Evolutionary conservation across 2,888 invertebrate species (phyloP).

Genomic region (Sussaba pulchella): DNA sequence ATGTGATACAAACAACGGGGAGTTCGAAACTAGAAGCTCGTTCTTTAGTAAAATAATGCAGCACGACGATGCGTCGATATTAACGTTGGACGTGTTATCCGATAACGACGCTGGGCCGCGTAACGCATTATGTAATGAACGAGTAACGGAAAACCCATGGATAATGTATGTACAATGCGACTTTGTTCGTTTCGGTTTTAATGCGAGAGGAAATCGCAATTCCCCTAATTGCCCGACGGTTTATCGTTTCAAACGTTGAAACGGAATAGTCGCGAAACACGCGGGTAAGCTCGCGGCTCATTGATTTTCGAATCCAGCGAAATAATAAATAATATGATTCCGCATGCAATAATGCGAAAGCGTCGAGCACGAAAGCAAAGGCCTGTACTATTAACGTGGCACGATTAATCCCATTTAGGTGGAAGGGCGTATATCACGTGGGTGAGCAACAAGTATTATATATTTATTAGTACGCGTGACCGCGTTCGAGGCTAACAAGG

Average conservation of each 20-base stretch:
- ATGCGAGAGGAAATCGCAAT: conserved; percentile 5
- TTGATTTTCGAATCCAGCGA: conserved; percentile 1
- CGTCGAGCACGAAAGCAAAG: background rate
- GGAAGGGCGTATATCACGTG: background rate
- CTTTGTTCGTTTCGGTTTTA: background rate
- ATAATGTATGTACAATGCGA: background rate
- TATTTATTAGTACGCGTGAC: conserved; percentile 20
- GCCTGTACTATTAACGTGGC: background rate
- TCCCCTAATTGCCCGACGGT: conserved; percentile 27
- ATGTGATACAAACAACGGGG: too few relatives aligned
- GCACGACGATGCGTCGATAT: background rate
- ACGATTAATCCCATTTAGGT: conserved; percentile 6
- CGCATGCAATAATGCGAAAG: too few relatives aligned
- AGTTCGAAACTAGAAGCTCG: background rate
- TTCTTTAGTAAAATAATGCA: background rate
- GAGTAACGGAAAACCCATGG: background rate
- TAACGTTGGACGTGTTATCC: background rate
- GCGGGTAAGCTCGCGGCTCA: background rate
- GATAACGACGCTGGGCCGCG: background rate
- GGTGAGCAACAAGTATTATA: conserved; percentile 12
- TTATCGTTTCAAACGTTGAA: conserved; percentile 18
- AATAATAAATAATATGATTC: conserved; percentile 1
- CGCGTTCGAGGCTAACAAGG: conserved; percentile 2
- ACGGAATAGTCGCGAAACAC: background rate
- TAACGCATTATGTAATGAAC: background rate